A percentile compares a stretch with the other conserved stretches of the same genome.
Evolutionary conservation across 2,888 invertebrate species (phyloP).

Genomic region (Nomada ferruginata): DNA sequence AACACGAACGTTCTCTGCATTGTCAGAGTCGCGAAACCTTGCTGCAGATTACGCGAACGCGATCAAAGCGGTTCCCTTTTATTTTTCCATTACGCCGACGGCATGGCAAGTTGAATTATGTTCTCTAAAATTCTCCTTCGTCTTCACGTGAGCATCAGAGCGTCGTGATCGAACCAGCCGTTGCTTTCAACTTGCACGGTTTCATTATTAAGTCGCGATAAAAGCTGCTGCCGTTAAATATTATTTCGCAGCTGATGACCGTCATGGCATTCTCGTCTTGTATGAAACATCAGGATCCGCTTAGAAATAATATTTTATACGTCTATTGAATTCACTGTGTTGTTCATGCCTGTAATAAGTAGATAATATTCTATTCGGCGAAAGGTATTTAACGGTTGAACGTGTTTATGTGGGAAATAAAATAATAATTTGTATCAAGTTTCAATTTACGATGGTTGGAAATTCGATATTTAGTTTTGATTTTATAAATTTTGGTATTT

Average conservation of each 20-base stretch:
- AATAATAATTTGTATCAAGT: too few relatives aligned
- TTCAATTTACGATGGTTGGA: too few relatives aligned
- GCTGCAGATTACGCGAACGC: constrained; percentile 2
- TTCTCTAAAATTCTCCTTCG: constrained; percentile 26
- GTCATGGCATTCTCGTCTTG: background rate
- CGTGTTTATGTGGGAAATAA: too few relatives aligned
- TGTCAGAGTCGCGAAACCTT: background rate
- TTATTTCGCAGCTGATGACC: background rate
- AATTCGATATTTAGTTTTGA: too few relatives aligned
- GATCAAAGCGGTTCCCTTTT: constrained; percentile 38
- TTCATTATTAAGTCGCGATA: constrained; percentile 15
- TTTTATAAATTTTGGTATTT: too few relatives aligned
- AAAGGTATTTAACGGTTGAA: too few relatives aligned
- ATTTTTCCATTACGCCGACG: constrained; percentile 36
- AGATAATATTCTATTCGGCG: too few relatives aligned
- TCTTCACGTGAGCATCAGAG: constrained; percentile 34
- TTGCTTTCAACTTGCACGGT: constrained; percentile 27
- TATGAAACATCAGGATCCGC: background rate
- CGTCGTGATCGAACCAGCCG: constrained; percentile 14
- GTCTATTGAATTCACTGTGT: too few relatives aligned
- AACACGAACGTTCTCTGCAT: background rate
- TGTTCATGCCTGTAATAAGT: too few relatives aligned
- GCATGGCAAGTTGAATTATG: constrained; percentile 25
- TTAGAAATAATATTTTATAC: too few relatives aligned
- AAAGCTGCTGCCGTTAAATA: constrained; percentile 12